Conservation (phyloP, 2,113 vertebrate species). For the Noctilio leporinus region DNA sequence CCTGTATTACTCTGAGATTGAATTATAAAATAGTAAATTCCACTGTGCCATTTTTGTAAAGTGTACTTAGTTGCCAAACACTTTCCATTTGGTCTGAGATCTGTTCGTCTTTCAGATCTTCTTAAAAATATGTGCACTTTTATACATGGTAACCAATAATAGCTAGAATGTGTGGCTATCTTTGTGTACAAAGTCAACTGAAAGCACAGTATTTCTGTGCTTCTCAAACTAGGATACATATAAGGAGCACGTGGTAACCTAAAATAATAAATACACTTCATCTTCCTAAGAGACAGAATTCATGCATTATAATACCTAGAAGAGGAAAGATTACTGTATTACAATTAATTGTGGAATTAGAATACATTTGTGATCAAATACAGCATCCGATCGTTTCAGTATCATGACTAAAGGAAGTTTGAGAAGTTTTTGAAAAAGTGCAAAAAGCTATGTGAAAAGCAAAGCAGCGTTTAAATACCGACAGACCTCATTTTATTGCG, state of each 20-base stretch:
- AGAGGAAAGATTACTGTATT: not conserved
- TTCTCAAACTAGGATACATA: not conserved
- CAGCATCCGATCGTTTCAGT: not conserved
- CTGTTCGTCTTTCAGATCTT: not conserved
- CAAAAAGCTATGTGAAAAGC: not conserved
- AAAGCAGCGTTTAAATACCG: not conserved
- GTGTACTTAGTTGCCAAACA: not conserved
- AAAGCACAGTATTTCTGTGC: not conserved
- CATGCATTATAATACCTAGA: not conserved
- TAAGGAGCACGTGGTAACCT: not conserved
- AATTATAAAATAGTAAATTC: not conserved
- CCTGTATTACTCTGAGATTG: not conserved
- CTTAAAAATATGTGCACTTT: not conserved
- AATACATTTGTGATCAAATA: not conserved
- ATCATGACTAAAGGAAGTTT: not conserved
- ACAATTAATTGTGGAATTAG: not conserved
- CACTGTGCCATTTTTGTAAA: not conserved
- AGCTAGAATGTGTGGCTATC: not conserved
- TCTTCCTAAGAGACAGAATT: not conserved
- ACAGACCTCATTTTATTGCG: not conserved
- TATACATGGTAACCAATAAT: not conserved
- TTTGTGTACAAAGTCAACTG: not conserved
- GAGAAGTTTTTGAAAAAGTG: not conserved
- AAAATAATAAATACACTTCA: not conserved
- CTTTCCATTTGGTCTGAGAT: not conserved